Base-by-base conservation (phyloP, 2,797 vertebrate genomes). In the Takifugu ocellatus region DNA sequence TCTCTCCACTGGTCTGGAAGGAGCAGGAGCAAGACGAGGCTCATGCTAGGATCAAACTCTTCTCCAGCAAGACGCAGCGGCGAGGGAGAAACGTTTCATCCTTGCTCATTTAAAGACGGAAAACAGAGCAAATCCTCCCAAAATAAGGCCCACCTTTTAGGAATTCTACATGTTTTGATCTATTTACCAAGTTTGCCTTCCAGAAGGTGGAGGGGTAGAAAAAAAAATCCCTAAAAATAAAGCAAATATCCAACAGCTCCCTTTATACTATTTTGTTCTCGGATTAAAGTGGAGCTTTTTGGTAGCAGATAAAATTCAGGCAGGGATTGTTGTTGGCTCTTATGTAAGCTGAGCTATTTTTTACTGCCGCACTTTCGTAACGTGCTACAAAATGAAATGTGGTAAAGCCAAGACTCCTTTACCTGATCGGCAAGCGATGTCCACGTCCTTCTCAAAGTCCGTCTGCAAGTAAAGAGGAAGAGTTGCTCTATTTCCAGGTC, bases 351-450 rank as follows among this genome's bases (percentile, higher is more conserved):
- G 39, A 64, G 71, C 68, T 77, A 64, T 82, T 81, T 85, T 80
- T 74, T 74, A 69, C 63, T 26, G 55, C 63, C 64, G 71, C 78
- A 79, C 74, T 63, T 74, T 17, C 53, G 63, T 85, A 25, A 0
- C 42, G 2, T 17, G 43, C 5, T 44, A 1, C 43, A 39, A 39
- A 14, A 39, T 12, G 36, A 14, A 39, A 39, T 12, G 4, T 2
- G 31, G 8, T 33, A 9, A 39, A 39, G 36, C 12, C 36, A 5
- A 39, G 36, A 5, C 10, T 49, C 75, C 72, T 90, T 93, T 96
- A 99, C 97, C 97, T 94, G 97, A 99, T 83, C 97, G 92, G 88
- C 97, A 99, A 83, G 97, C 97, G 80, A 99, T 98, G 91, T 99
- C 97, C 88, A 99, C 97, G 3, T 99, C 97, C 88, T 99, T 99